These are phyloP conservation scores for Saguinus midas DNA, from an alignment of 2,113 vertebrate genomes.

Conservation along the genomic window DNA sequence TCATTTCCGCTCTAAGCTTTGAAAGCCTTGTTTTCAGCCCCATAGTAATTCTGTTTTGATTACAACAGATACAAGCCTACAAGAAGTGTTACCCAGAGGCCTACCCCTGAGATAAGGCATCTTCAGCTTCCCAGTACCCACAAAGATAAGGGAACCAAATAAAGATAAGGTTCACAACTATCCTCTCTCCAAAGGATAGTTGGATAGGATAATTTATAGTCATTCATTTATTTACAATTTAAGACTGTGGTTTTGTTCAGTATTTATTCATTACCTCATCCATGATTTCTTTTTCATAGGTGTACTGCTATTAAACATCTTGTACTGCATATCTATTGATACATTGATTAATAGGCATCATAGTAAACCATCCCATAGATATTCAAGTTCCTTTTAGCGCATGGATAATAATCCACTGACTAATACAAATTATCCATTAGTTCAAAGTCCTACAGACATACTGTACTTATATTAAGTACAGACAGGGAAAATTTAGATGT, in stretches of 20 bases:
- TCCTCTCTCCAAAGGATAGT: too few species aligned
- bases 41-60: background rate
- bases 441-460: background rate
- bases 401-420: background rate
- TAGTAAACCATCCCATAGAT: too few species aligned
- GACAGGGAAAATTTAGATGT: background rate
- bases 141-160: background rate
- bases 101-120: too few species aligned
- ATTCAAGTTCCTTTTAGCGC: background rate
- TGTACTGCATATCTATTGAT: fast-evolving
- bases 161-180: background rate
- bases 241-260: background rate
- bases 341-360: too few species aligned
- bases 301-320: background rate
- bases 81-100: background rate
- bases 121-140: background rate
- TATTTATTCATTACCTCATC: background rate
- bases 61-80: background rate
- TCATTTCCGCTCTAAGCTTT: background rate
- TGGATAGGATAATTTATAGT: background rate
- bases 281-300: background rate
- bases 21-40: too few species aligned
- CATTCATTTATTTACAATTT: background rate
- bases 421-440: background rate
- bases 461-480: background rate